Evolutionary conservation across 1,140 invertebrate genomes (phyloP).

Genomic region (Drosophila quadrilineata): DNA sequence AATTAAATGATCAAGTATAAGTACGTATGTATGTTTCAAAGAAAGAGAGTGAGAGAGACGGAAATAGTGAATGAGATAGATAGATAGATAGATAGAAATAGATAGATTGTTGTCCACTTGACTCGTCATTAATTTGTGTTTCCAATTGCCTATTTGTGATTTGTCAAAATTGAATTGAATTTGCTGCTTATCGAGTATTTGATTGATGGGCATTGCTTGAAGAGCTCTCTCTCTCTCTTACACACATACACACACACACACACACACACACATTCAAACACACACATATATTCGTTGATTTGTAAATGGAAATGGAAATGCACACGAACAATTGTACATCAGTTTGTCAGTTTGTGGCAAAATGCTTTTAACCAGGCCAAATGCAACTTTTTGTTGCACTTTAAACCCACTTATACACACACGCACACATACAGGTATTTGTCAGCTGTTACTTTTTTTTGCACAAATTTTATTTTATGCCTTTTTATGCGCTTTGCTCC

Average conservation of each 20-base stretch:
- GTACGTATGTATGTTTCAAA: constrained; percentile 12
- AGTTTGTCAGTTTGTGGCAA: constrained; percentile 17
- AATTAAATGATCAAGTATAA: constrained; percentile 59
- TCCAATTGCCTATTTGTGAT: constrained; percentile 76
- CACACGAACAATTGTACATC: constrained; percentile 30
- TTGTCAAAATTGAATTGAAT: constrained; percentile 79
- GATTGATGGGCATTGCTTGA: constrained; percentile 55
- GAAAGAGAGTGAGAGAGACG: not conserved
- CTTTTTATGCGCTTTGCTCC: constrained; percentile 2
- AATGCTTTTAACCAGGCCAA: constrained; percentile 20
- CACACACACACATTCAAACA: constrained; percentile 45
- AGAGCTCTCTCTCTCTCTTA: not conserved
- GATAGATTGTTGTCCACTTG: constrained; percentile 2
- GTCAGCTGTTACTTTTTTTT: constrained; percentile 9
- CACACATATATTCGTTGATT: constrained; percentile 50
- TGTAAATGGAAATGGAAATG: constrained; percentile 58
- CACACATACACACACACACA: not conserved
- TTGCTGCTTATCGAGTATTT: constrained; percentile 66
- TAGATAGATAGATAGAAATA: not conserved
- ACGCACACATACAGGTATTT: constrained; percentile 36
- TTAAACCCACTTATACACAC: constrained; percentile 34
- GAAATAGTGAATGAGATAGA: not conserved
- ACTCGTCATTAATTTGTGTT: constrained; percentile 69
- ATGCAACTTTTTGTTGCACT: constrained; percentile 37
- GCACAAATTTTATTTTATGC: constrained; percentile 13